These are phyloP conservation scores for Euzophera pinguis DNA, from an alignment of 2,888 invertebrate genomes.

Conservation along the genomic window DNA sequence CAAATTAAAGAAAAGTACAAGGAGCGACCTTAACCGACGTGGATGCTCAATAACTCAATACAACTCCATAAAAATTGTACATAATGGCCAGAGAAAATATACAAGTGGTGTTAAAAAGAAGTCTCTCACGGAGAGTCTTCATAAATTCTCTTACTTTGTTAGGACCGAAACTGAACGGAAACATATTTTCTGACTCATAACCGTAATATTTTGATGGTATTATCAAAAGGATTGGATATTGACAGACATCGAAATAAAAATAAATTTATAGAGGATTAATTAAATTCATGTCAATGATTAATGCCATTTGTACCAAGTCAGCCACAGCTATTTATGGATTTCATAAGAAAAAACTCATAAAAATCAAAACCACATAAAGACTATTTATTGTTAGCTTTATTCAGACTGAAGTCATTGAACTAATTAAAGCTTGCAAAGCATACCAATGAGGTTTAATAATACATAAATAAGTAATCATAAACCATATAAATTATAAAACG, in stretches of 20 bases:
- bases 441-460: background rate
- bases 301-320: too few relatives aligned
- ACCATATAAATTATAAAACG: background rate
- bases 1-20: conserved; percentile 26
- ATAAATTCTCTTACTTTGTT: background rate
- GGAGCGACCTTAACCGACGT: conserved; percentile 27
- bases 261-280: too few relatives aligned
- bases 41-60: conserved; percentile 8
- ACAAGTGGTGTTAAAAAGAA: background rate
- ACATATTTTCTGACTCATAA: too few relatives aligned
- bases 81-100: background rate
- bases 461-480: background rate
- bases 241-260: too few relatives aligned
- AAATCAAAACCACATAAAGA: background rate
- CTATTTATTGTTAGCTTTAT: background rate
- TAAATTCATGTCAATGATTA: too few relatives aligned
- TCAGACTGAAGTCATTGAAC: background rate
- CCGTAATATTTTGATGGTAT: too few relatives aligned
- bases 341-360: background rate
- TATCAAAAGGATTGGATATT: too few relatives aligned
- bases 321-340: background rate
- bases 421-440: conserved; percentile 3
- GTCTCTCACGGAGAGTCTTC: background rate
- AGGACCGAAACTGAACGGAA: too few relatives aligned
- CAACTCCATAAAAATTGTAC: conserved; percentile 8